These are phyloP conservation scores for Xanthorhoe designata DNA, from an alignment of 2,888 invertebrate species.

Conservation along the genomic window DNA sequence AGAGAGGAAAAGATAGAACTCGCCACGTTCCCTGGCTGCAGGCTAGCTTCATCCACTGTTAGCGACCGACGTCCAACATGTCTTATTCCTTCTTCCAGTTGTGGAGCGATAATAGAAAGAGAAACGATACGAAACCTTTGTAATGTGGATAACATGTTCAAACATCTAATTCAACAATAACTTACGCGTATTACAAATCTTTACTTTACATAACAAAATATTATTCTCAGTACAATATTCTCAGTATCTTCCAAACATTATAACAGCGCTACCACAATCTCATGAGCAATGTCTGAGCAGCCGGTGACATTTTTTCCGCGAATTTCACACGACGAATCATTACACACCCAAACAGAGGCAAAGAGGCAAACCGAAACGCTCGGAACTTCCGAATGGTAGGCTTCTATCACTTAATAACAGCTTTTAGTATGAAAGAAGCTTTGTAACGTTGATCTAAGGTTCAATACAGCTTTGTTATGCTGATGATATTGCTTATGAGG, in stretches of 20 bases:
- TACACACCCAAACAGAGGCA: constrained; percentile 84
- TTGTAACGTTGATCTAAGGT: not conserved
- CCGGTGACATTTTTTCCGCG: constrained; percentile 78
- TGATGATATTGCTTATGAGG: not conserved
- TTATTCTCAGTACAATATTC: not conserved
- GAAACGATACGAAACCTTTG: not conserved
- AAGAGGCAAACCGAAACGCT: constrained; percentile 84
- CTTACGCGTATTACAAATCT: too few species aligned
- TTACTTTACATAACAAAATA: not conserved
- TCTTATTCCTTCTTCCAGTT: too few species aligned
- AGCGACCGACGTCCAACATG: too few species aligned
- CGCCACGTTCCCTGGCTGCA: too few species aligned
- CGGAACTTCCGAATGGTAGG: constrained; percentile 75
- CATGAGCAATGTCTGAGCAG: constrained; percentile 38
- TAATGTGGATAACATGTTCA: too few species aligned
- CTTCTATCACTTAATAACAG: not conserved
- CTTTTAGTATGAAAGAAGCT: not conserved
- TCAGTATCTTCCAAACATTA: constrained; percentile 8
- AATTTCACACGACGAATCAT: constrained; percentile 82
- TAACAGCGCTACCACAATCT: constrained; percentile 18
- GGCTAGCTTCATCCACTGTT: too few species aligned
- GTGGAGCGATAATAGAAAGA: not conserved
- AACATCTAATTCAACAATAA: too few species aligned
- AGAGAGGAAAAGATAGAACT: too few species aligned
- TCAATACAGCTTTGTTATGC: not conserved